Percentiles rank a stretch among this genome's conserved stretches.
phyloP scores from a whole-genome alignment of 2,888 invertebrate genomes.

The Drosophila testacea region DNA sequence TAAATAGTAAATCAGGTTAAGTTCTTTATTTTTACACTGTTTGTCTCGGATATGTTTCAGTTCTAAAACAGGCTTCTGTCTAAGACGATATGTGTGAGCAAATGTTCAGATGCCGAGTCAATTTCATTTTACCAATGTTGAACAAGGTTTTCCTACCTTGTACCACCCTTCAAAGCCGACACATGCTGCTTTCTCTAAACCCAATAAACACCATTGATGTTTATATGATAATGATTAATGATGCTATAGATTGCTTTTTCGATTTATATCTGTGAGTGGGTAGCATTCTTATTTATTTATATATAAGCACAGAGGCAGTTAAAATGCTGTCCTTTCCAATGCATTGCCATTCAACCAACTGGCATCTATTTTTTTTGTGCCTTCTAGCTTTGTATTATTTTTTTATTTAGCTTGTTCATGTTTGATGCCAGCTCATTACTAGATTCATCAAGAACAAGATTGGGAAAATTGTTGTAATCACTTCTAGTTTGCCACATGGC shows the following conservation, averaged over 20 bases:
- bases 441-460: slow-evolving; percentile 63
- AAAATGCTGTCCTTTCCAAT: slow-evolving; percentile 8
- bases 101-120: slow-evolving; percentile 34
- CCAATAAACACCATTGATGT: slow-evolving; percentile 74
- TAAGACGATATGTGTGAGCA: not conserved
- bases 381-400: not conserved
- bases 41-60: not conserved
- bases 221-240: slow-evolving; percentile 79
- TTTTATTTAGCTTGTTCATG: slow-evolving; percentile 1
- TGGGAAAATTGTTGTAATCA: slow-evolving; percentile 48
- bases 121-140: slow-evolving; percentile 65
- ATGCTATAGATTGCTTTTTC: slow-evolving; percentile 63
- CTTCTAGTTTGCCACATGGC: slow-evolving; percentile 23
- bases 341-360: slow-evolving; percentile 23
- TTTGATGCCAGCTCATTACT: slow-evolving; percentile 52
- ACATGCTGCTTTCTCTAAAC: slow-evolving; percentile 36
- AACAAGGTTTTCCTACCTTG: slow-evolving; percentile 29
- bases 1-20: not conserved
- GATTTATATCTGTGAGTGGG: slow-evolving; percentile 19
- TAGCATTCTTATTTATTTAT: slow-evolving; percentile 50
- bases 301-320: slow-evolving; percentile 13
- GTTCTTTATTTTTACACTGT: slow-evolving; percentile 2
- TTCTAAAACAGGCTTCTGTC: not conserved
- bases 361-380: slow-evolving; percentile 25
- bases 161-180: slow-evolving; percentile 6